Evolutionary conservation across 2,888 invertebrate species (phyloP).

Genomic region (Xestia rhomboidea): DNA sequence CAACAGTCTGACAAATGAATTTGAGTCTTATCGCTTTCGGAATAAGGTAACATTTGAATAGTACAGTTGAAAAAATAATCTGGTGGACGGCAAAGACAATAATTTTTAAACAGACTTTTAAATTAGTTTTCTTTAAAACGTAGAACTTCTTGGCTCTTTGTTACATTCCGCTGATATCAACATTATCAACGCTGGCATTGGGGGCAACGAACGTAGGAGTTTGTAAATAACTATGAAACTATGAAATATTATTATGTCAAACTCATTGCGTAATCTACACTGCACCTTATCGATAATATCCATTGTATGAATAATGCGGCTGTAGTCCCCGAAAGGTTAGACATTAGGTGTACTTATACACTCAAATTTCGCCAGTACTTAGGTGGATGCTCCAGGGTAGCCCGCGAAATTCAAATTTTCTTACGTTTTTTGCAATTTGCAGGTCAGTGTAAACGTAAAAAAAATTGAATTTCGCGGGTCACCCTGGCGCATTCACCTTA

Average conservation of each 20-base stretch:
- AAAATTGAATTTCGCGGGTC: too few species aligned
- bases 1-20: background rate
- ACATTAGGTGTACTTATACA: too few species aligned
- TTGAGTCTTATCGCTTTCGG: rapidly evolving
- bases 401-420: too few species aligned
- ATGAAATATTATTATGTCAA: conserved; percentile 14
- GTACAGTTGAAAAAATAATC: background rate
- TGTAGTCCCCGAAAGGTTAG: too few species aligned
- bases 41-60: conserved; percentile 14
- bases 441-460: too few species aligned
- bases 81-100: background rate
- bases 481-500: too few species aligned
- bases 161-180: background rate
- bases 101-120: background rate
- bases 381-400: too few species aligned
- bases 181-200: conserved; percentile 8
- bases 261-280: conserved; percentile 7
- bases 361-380: too few species aligned
- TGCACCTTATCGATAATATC: background rate
- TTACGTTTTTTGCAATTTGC: too few species aligned
- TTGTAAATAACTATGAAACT: conserved; percentile 18
- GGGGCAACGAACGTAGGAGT: conserved; percentile 15
- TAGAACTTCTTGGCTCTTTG: background rate
- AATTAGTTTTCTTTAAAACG: background rate
- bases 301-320: background rate